Conservation (phyloP, 2,888 invertebrate species). For the Panopea generosa region DNA sequence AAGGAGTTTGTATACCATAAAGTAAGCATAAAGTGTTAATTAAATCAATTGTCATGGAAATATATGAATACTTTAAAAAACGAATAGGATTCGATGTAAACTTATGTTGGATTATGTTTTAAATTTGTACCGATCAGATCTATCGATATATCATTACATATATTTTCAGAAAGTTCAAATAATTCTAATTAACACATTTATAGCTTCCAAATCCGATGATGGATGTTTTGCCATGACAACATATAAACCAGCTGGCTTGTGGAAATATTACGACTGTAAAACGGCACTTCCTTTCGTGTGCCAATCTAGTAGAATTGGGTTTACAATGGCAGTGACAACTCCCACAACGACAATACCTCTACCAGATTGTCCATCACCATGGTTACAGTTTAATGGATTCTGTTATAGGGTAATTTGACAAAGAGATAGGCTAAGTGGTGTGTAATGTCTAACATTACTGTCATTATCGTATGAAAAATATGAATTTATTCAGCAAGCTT, state of each 20-base stretch:
- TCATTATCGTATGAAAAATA: too few relatives aligned
- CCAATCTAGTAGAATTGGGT: conserved; percentile 40
- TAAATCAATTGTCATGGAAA: too few relatives aligned
- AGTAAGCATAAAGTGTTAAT: too few relatives aligned
- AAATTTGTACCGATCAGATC: too few relatives aligned
- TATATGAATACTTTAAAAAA: too few relatives aligned
- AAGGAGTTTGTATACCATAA: too few relatives aligned
- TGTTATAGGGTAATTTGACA: conserved; percentile 38
- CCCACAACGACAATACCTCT: conserved; percentile 7
- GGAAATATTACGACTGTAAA: conserved; percentile 63
- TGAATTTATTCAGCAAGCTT: too few relatives aligned
- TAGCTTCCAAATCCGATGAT: neutral
- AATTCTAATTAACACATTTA: neutral
- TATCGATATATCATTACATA: too few relatives aligned
- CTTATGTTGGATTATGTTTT: too few relatives aligned
- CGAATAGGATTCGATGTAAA: too few relatives aligned
- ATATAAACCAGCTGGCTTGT: conserved; percentile 66
- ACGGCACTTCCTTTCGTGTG: conserved; percentile 48
- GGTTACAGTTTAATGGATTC: conserved; percentile 23
- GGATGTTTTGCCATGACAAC: conserved; percentile 60
- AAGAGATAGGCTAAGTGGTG: neutral
- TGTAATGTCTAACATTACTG: neutral
- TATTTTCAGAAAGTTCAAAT: too few relatives aligned
- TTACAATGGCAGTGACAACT: conserved; percentile 24
- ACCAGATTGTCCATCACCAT: conserved; percentile 9